Percentiles rank a stretch among this genome's conserved stretches.
Evolutionary conservation across 53 echinoderm and acorn worm species (phyloP).

Genomic region (Patiria pectinifera): DNA sequence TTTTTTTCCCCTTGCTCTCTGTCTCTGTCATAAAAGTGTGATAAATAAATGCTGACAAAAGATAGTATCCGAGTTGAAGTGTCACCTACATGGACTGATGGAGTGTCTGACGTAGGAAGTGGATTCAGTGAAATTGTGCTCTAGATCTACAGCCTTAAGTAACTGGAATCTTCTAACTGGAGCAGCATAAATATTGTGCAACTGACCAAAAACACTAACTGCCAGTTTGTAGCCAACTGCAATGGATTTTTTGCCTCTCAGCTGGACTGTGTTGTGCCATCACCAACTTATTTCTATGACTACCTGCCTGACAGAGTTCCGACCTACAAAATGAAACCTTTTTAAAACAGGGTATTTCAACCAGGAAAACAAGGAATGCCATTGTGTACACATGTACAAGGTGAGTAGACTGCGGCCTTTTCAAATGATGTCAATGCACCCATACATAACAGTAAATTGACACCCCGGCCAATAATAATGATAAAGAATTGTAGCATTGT

Average conservation of each 20-base stretch:
- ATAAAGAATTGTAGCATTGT: conserved; percentile 27
- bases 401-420: conserved; percentile 26
- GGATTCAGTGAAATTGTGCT: conserved; percentile 1
- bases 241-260: too few species aligned
- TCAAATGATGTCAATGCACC: background rate
- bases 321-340: background rate
- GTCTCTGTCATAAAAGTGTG: conserved; percentile 29
- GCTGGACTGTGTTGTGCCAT: too few species aligned
- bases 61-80: conserved; percentile 19
- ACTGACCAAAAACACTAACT: background rate
- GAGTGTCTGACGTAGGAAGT: background rate
- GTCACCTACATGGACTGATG: background rate
- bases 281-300: too few species aligned
- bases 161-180: background rate
- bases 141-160: background rate
- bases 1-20: background rate
- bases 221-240: too few species aligned
- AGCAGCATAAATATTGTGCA: background rate
- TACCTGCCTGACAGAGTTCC: background rate
- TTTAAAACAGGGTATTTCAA: background rate
- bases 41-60: conserved; percentile 31
- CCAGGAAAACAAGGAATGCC: background rate
- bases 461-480: conserved; percentile 9
- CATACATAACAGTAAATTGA: conserved; percentile 16
- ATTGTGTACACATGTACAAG: conserved; percentile 15